These are phyloP conservation scores for Sciurus carolinensis DNA, from an alignment of 2,797 vertebrate genomes.

Conservation along the genomic window DNA sequence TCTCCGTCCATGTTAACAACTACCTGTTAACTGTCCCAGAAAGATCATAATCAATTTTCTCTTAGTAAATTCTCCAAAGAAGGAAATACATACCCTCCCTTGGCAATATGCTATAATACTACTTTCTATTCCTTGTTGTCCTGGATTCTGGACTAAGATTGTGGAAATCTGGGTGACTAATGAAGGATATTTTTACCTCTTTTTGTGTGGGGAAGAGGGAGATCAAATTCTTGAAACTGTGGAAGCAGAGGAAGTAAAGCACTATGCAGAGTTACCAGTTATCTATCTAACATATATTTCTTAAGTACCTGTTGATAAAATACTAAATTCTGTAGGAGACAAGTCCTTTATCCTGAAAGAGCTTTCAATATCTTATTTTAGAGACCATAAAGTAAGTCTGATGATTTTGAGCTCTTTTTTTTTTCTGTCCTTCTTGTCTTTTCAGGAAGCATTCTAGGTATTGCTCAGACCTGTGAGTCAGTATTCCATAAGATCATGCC, in stretches of 20 bases:
- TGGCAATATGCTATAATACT: constrained; percentile 41
- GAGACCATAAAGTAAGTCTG: constrained; percentile 22
- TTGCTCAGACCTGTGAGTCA: background rate
- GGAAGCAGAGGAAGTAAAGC: constrained; percentile 37
- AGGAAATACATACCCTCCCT: constrained; percentile 36
- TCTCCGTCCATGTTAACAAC: background rate
- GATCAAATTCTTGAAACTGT: constrained; percentile 50
- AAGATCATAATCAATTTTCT: constrained; percentile 62
- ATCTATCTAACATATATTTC: constrained; percentile 7
- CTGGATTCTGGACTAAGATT: constrained; percentile 33
- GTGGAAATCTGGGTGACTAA: constrained; percentile 39
- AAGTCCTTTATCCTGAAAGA: constrained; percentile 26
- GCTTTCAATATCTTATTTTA: background rate
- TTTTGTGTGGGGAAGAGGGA: constrained; percentile 39
- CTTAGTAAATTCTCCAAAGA: constrained; percentile 55
- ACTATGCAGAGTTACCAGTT: background rate
- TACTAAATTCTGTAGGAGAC: background rate
- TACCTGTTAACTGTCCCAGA: constrained; percentile 52
- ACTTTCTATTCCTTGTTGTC: constrained; percentile 54
- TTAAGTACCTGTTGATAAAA: constrained; percentile 29
- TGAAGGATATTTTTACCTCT: constrained; percentile 2
- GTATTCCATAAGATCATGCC: background rate
- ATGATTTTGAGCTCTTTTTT: background rate
- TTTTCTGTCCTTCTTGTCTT: background rate
- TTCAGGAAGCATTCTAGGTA: constrained; percentile 1